A percentile compares a stretch with the other conserved stretches of the same genome.
Evolutionary conservation across 2,888 invertebrate species (phyloP).

Genomic region (Parnassius smintheus): DNA sequence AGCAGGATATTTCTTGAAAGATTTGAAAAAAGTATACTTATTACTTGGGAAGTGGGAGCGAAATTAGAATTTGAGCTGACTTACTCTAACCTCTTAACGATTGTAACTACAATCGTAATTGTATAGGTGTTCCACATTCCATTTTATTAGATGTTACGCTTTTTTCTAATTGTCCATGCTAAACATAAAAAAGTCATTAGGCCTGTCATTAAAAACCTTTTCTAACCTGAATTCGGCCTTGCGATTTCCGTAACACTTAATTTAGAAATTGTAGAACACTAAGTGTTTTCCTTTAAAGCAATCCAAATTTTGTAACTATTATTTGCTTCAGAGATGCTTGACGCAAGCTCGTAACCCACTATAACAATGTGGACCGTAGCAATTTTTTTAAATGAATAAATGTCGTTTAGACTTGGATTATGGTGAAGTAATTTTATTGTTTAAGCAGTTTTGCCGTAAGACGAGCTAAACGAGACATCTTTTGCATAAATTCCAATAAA

Average conservation of each 20-base stretch:
- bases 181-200: too few species aligned
- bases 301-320: slow-evolving; percentile 20
- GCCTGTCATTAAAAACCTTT: not conserved
- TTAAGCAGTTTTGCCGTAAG: not conserved
- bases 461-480: not conserved
- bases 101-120: too few species aligned
- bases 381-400: slow-evolving; percentile 17
- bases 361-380: slow-evolving; percentile 19
- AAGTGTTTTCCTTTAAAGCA: slow-evolving; percentile 14
- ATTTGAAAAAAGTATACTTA: too few species aligned
- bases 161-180: too few species aligned
- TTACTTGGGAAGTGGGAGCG: too few species aligned
- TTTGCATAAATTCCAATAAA: not conserved
- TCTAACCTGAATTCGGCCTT: slow-evolving; percentile 1
- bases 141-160: too few species aligned
- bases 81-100: too few species aligned
- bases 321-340: slow-evolving; percentile 16
- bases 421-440: slow-evolving; percentile 14
- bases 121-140: too few species aligned
- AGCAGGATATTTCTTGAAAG: too few species aligned
- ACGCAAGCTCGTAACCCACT: slow-evolving; percentile 11
- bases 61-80: too few species aligned
- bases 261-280: slow-evolving; percentile 18
- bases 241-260: slow-evolving; percentile 18
- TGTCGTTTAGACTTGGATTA: slow-evolving; percentile 8